Base-by-base conservation (phyloP, 2,113 vertebrate species). In the Isurus oxyrinchus region DNA sequence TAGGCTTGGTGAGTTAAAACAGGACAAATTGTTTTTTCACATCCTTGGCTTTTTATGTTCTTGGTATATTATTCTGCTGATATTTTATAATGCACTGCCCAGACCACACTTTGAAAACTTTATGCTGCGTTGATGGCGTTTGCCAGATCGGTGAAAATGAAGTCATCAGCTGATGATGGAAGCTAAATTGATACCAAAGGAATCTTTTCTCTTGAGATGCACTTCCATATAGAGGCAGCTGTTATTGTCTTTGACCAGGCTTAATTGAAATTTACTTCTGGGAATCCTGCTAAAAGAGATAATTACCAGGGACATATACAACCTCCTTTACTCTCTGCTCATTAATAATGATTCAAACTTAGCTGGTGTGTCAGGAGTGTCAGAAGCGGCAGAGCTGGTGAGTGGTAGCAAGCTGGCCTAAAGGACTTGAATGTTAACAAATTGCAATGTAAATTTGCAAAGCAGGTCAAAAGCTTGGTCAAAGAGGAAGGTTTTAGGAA, bases 181-280 rank as follows among this genome's bases (percentile, higher is more conserved):
- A 94, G 35, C 5, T 66, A 61, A 94, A 94, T 40, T 94, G 90
- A 94, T 94, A 63, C 35, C 90, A 93, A 93, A 93, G 59, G 57
- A 59, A 40, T n/a, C 59, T 90, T 19, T 93, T 90, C 90, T n/a
- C 57, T 61, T 93, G 90, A 63, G 90, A 93, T 93, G 57, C n/a
- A 31, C 57, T n/a, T 61, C 11, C 57, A 93, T 93, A 61, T 57
- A 93, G 63, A 93, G 31, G 35, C 57, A 93, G 90, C 35, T 63
- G 90, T 66, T 63, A 66, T 94, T 94, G 90, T 63, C 90, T 94
- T 94, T 66, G 90, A 23, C 90, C 40, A 66, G 21, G 16, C 59
- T 63, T 94, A 94, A 94, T 66, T 94, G 57, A 94, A 94, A 94
- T 94, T 94, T 94, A 94, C 90, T 59, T 94, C 6, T 40, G 90